Conservation (phyloP, 2,888 invertebrate genomes). For the Heteropelma amictum region DNA sequence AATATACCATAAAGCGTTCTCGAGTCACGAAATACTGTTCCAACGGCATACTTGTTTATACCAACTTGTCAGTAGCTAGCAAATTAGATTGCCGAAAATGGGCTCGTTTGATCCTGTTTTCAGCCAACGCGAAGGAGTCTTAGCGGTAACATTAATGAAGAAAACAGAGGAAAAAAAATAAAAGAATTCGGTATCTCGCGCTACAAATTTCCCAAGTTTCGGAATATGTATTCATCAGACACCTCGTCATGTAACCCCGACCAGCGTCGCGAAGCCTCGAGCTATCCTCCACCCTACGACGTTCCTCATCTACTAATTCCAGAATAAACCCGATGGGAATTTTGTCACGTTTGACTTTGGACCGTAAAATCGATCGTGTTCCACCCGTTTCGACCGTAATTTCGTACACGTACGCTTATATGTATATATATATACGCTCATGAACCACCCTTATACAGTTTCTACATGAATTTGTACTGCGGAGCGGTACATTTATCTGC, state of each 20-base stretch:
- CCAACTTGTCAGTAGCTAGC: too few relatives aligned
- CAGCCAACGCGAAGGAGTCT: too few relatives aligned
- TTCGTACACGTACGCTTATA: not conserved
- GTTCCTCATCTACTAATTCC: constrained; percentile 8
- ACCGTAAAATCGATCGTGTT: constrained; percentile 29
- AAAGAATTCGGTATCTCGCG: too few relatives aligned
- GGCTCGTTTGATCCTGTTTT: too few relatives aligned
- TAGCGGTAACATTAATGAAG: too few relatives aligned
- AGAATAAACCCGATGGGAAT: constrained; percentile 6
- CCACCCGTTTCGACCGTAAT: not conserved
- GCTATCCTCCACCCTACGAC: not conserved
- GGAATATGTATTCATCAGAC: not conserved
- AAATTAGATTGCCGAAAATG: too few relatives aligned
- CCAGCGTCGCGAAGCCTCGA: not conserved
- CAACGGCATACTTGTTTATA: too few relatives aligned
- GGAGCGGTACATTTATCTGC: constrained; percentile 5
- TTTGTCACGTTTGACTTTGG: constrained; percentile 37
- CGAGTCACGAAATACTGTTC: too few relatives aligned
- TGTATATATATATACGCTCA: not conserved
- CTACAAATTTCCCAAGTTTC: too few relatives aligned
- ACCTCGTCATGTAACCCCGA: not conserved
- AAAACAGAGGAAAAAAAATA: too few relatives aligned
- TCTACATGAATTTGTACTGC: not conserved
- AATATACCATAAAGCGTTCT: too few relatives aligned
- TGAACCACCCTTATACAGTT: not conserved